Base-by-base conservation (phyloP, 2,113 vertebrate genomes). In the Seriola rivoliana region DNA sequence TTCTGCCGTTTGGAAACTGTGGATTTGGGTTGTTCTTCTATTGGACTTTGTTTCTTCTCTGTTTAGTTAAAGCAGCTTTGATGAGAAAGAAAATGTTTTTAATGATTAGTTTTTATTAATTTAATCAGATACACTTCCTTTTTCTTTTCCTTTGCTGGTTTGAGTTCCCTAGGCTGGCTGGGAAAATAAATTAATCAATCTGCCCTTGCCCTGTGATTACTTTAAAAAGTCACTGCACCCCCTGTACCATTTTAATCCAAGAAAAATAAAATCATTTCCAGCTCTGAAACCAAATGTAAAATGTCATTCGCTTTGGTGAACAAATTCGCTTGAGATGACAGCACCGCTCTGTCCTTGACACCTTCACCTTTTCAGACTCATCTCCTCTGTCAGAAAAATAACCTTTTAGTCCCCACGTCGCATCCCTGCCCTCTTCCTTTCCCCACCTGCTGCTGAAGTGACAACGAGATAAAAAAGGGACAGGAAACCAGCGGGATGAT, bases 291-390 rank as follows among this genome's bases (percentile, higher is more conserved):
- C 32, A 17, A 42, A 44, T 44, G 7, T 4, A 32, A 75, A n/a
- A 12, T 63, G 34, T 13, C 6, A 4, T 3, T 13, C 16, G 17
- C 55, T 19, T 8, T 16, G 55, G 8, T 62, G 36, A 63, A 36
- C 38, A 38, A 42, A 11, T 2, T 42, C 8, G 40, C 9, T 42
- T 10, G 46, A 79, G 58, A 63, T 68, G 48, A 57, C n/a, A 32
- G 73, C 34, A 1, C 2, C 1, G 10, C 79, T 52, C 58, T 75
- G 70, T 78, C 80, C 85, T 75, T 50, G 75, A 79, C 71, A 38
- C 85, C 66, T 76, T 80, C 85, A 83, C 80, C 85, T 79, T 6
- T 52, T 23, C 69, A 68, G 50, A 58, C 67, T 38, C 66, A 14
- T 25, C 66, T 60, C 50, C 71, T 71, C 73, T 62, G 25, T 81